Base-by-base conservation (phyloP, 1,140 invertebrate species). In the Monomorium pharaonis region DNA sequence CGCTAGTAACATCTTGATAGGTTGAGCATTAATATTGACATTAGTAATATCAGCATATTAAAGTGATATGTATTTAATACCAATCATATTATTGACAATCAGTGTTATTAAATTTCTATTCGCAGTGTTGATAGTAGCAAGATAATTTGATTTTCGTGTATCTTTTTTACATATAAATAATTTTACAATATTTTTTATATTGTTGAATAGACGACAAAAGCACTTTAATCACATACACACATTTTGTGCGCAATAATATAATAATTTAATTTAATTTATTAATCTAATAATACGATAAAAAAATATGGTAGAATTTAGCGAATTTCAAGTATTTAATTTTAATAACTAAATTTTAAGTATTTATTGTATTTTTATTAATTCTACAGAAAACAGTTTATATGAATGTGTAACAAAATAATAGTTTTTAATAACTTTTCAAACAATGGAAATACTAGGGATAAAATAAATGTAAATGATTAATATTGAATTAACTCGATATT, bases 101-200 rank as follows among this genome's bases (percentile, higher is more conserved):
- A 42, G 56, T 10, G 12, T 47, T 65, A 30, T 21, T 65, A 65
- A 65, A 24, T 49, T n/a, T 24, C 2, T 16, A 27, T 42, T 56
- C 27, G 2, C 16, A 14, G 18, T 56, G 0, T 16, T 54, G 18
- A n/a, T 30, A 54, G 12, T n/a, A 33, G 3, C 7, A 37, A 33
- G 27, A 21, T 37, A 9, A 30, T 30, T 51, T 21, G 2, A 54
- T 54, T 30, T 74, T 33, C 12, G 14, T 33, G 12, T n/a, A 37
- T 44, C 30, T 77, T 63, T 63, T n/a, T n/a, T n/a, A n/a, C n/a
- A n/a, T n/a, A n/a, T n/a, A n/a, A 2, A 63, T 63, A 47, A 63
- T 1, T 37, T 21, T 27, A 14, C 0, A 33, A 54, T 54, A 74
- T 54, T 54, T 74, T 1, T 63, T 3, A 74, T 27, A 74, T 74